Conservation (phyloP, 2,888 invertebrate genomes). For the Pycnomerus fuliginosus region DNA sequence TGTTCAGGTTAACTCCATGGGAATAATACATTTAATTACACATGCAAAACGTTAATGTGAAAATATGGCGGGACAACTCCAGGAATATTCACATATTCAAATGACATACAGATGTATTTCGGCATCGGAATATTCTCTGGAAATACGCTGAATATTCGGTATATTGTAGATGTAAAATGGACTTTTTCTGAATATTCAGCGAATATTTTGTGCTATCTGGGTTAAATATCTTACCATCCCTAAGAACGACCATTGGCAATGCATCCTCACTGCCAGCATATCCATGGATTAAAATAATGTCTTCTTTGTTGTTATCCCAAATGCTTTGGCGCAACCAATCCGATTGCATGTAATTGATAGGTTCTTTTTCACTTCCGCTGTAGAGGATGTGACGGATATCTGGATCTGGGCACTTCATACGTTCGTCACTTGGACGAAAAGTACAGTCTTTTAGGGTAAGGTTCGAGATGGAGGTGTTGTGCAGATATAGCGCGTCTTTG, state of each 20-base stretch:
- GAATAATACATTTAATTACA: no score
- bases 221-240: conserved; percentile 74
- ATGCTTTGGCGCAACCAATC: conserved; percentile 73
- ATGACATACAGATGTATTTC: no score
- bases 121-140: no score
- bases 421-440: conserved; percentile 59
- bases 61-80: no score
- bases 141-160: no score
- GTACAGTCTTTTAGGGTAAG: conserved; percentile 65
- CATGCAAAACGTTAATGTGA: no score
- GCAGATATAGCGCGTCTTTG: conserved; percentile 63
- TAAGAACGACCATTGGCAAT: conserved; percentile 69
- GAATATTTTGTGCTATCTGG: no score
- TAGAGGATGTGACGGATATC: conserved; percentile 67
- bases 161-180: no score
- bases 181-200: no score
- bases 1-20: no score
- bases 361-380: conserved; percentile 56
- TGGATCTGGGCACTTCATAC: conserved; percentile 71
- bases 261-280: conserved; percentile 77
- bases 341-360: conserved; percentile 59
- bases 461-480: conserved; percentile 60
- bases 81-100: no score
- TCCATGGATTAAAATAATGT: conserved; percentile 71
- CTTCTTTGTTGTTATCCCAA: conserved; percentile 70